These are phyloP conservation scores for Phalanger gymnotis DNA, from an alignment of 2,797 vertebrate genomes.

Conservation along the genomic window DNA sequence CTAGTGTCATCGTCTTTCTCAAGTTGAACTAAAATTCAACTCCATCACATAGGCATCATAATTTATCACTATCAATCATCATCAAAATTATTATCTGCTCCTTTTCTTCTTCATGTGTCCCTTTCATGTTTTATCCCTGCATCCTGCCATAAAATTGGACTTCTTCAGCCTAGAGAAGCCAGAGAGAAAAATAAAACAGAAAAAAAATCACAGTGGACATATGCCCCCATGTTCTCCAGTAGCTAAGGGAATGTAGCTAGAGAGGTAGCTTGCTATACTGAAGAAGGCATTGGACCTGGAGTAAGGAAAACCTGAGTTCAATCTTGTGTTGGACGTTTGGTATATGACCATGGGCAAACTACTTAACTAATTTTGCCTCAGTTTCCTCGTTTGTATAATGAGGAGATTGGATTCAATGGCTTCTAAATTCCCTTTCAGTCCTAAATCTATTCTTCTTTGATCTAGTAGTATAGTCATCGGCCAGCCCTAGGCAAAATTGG, in stretches of 20 bases:
- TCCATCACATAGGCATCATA: not conserved
- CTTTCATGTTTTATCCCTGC: slow-evolving; percentile 49
- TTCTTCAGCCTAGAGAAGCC: not conserved
- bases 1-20: not conserved
- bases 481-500: not conserved
- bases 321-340: not conserved
- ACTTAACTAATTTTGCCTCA: not conserved
- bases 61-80: not conserved
- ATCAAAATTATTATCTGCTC: slow-evolving; percentile 36
- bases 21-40: not conserved
- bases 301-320: not conserved
- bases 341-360: not conserved
- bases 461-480: not conserved
- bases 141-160: slow-evolving; percentile 24
- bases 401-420: not conserved
- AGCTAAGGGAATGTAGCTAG: not conserved
- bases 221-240: not conserved
- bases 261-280: not conserved
- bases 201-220: not conserved
- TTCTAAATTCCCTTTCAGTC: not conserved
- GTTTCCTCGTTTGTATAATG: not conserved
- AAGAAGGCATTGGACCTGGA: not conserved
- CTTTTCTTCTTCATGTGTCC: slow-evolving; percentile 47
- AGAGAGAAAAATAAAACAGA: not conserved
- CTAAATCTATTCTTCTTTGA: not conserved